A percentile compares a stretch with the other conserved stretches of the same genome.
phyloP scores from a whole-genome alignment of 2,113 vertebrate genomes.

The Oreochromis niloticus region DNA sequence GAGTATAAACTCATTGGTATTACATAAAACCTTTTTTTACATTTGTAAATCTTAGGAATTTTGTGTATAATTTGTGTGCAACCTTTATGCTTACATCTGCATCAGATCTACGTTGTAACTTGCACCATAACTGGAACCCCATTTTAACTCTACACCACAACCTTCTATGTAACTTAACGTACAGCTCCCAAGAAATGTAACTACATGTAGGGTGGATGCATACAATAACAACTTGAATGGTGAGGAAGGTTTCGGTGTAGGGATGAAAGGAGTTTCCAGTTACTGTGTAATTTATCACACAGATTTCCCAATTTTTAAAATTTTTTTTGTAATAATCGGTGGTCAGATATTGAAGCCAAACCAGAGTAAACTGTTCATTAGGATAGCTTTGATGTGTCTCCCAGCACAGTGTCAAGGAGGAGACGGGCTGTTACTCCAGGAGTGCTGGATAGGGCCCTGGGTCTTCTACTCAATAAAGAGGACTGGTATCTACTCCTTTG shows the following conservation, averaged over 20 bases:
- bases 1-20: neutral
- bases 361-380: neutral
- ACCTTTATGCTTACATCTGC: neutral
- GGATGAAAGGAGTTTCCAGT: neutral
- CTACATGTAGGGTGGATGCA: neutral
- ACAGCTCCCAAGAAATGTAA: neutral
- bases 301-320: neutral
- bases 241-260: neutral
- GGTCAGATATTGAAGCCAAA: neutral
- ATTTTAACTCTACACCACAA: neutral
- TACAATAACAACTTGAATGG: neutral
- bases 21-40: neutral
- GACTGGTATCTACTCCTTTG: neutral
- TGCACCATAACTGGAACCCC: neutral
- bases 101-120: neutral
- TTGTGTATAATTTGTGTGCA: neutral
- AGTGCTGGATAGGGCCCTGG: neutral
- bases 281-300: neutral
- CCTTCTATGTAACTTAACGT: accelerated
- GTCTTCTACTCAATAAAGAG: neutral
- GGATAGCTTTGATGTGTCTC: neutral
- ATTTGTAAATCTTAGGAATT: neutral
- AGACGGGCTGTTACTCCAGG: neutral
- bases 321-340: neutral
- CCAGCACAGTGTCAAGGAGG: neutral